phyloP scores from a whole-genome alignment of 2,888 invertebrate species.

The Andrena bucephala region DNA sequence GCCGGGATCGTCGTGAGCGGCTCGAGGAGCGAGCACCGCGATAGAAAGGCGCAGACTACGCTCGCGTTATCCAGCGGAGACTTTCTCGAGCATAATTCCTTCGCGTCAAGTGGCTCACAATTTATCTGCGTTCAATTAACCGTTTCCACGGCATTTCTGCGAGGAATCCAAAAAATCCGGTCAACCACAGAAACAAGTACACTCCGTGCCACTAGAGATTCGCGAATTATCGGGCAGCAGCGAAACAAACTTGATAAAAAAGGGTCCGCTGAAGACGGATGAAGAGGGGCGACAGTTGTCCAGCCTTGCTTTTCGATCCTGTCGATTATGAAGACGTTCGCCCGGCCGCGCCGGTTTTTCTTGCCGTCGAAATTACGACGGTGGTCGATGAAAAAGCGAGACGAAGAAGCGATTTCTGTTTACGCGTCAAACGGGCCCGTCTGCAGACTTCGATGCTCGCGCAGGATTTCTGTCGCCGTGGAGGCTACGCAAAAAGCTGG shows the following conservation, averaged over 20 bases:
- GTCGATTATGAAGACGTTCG: conserved; percentile 27
- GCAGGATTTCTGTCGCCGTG: not conserved
- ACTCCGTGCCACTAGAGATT: not conserved
- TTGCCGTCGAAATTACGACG: conserved; percentile 3
- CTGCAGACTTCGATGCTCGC: conserved; percentile 20
- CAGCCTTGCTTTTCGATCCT: conserved; percentile 1
- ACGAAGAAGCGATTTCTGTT: not conserved
- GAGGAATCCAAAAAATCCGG: conserved; percentile 5
- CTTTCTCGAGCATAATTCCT: conserved; percentile 49
- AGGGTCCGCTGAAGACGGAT: too few species aligned
- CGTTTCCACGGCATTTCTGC: conserved; percentile 8
- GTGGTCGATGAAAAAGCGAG: not conserved
- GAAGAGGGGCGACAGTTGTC: not conserved
- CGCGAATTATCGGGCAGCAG: not conserved
- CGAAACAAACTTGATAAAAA: not conserved
- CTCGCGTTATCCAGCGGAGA: conserved; percentile 10
- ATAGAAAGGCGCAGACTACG: conserved; percentile 45
- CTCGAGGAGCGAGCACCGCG: conserved; percentile 28
- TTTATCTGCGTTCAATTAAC: conserved; percentile 45
- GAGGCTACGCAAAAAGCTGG: conserved; percentile 9
- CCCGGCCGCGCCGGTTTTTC: conserved; percentile 3
- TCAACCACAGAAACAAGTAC: not conserved
- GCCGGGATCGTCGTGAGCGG: conserved; percentile 22
- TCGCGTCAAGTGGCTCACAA: conserved; percentile 33
- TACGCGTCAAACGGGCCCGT: not conserved